A percentile compares a stretch with the other conserved stretches of the same genome.
Evolutionary conservation across 2,113 vertebrate genomes (phyloP).

Genomic region (Abramis brama): DNA sequence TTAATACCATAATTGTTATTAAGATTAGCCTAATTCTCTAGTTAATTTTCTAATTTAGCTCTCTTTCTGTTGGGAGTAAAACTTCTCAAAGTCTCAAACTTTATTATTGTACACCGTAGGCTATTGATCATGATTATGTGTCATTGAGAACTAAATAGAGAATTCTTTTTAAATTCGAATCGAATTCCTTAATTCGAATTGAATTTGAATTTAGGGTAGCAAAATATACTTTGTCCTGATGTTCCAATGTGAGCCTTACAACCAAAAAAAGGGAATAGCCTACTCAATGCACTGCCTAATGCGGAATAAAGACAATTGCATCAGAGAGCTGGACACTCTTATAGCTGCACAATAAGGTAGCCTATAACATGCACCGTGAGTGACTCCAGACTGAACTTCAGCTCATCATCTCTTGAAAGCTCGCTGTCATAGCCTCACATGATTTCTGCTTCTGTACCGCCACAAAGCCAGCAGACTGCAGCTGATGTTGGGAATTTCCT

Average conservation of each 20-base stretch:
- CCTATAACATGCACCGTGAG: not conserved
- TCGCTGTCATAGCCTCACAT: too few species aligned
- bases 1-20: not conserved
- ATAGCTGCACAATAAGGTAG: not conserved
- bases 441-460: not conserved
- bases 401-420: not conserved
- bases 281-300: not conserved
- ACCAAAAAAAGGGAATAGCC: not conserved
- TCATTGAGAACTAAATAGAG: too few species aligned
- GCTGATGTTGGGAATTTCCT: not conserved
- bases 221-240: not conserved
- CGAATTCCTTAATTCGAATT: too few species aligned
- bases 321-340: not conserved
- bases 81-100: not conserved
- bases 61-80: not conserved
- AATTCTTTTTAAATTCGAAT: too few species aligned
- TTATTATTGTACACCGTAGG: not conserved
- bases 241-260: not conserved
- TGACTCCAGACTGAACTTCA: not conserved
- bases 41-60: not conserved
- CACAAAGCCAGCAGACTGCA: conserved; percentile 1
- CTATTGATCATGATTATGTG: not conserved
- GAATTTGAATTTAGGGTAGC: too few species aligned
- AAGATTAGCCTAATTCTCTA: not conserved
- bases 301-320: not conserved